phyloP scores from a whole-genome alignment of 2,888 invertebrate species.

The Melanostoma scalare region DNA sequence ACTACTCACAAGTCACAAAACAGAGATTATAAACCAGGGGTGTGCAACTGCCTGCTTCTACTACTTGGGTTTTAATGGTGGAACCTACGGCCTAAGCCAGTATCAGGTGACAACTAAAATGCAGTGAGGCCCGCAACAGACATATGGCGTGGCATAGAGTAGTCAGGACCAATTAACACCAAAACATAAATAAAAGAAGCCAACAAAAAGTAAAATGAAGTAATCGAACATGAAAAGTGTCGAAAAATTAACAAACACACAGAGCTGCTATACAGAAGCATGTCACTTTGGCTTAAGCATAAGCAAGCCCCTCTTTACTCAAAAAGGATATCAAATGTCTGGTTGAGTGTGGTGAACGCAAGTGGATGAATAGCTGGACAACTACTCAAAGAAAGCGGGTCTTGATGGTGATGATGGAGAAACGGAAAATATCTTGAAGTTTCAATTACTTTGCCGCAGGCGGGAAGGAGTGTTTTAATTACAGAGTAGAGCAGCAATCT shows the following conservation, averaged over 20 bases:
- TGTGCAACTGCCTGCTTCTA: slow-evolving; percentile 22
- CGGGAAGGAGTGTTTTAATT: slow-evolving; percentile 48
- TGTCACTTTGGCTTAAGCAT: slow-evolving; percentile 2
- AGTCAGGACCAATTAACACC: slow-evolving; percentile 72
- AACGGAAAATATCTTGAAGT: slow-evolving; percentile 33
- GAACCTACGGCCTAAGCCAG: slow-evolving; percentile 52
- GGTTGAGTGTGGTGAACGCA: slow-evolving; percentile 2
- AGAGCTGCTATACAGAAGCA: background rate
- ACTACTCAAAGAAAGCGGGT: slow-evolving; percentile 5
- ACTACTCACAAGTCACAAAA: slow-evolving; percentile 41
- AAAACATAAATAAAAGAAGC: slow-evolving; percentile 65
- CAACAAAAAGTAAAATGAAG: slow-evolving; percentile 65
- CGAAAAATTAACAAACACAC: background rate
- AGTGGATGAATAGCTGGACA: slow-evolving; percentile 33
- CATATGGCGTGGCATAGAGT: slow-evolving; percentile 64
- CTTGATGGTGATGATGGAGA: slow-evolving; percentile 31
- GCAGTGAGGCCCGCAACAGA: slow-evolving; percentile 63
- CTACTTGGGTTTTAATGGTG: slow-evolving; percentile 18
- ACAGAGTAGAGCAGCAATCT: slow-evolving; percentile 12
- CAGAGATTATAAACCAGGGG: slow-evolving; percentile 36
- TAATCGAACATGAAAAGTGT: slow-evolving; percentile 65
- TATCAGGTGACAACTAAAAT: slow-evolving; percentile 53
- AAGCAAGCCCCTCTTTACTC: slow-evolving; percentile 34
- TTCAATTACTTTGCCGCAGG: background rate
- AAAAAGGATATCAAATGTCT: slow-evolving; percentile 59